Conservation (phyloP, 1,140 invertebrate genomes). For the Drosophila sp. region DNA sequence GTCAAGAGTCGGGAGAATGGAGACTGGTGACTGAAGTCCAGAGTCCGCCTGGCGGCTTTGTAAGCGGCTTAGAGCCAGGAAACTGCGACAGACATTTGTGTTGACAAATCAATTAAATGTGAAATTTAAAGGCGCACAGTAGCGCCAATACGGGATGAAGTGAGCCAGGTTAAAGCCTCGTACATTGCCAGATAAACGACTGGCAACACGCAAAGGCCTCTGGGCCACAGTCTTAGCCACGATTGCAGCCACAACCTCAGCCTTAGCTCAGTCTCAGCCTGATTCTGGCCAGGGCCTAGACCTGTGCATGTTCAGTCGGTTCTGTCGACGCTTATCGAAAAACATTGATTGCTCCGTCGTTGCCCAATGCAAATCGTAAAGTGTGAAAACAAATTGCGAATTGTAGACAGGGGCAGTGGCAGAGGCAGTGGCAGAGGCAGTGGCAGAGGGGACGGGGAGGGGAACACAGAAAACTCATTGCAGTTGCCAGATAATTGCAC, state of each 20-base stretch:
- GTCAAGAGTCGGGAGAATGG: background rate
- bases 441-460: background rate
- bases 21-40: background rate
- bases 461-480: slow-evolving; percentile 65
- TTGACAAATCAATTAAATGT: slow-evolving; percentile 83
- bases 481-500: slow-evolving; percentile 78
- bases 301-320: slow-evolving; percentile 30
- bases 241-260: background rate
- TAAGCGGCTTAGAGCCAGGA: slow-evolving; percentile 74
- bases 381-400: slow-evolving; percentile 79
- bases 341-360: slow-evolving; percentile 57
- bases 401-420: background rate
- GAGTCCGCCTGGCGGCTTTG: background rate
- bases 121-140: slow-evolving; percentile 76
- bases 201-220: slow-evolving; percentile 32
- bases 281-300: slow-evolving; percentile 33
- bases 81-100: slow-evolving; percentile 64
- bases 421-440: no score
- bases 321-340: slow-evolving; percentile 69
- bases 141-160: slow-evolving; percentile 37
- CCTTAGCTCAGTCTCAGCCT: background rate
- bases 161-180: background rate
- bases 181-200: slow-evolving; percentile 29
- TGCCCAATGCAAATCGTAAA: slow-evolving; percentile 75
- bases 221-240: background rate